Evolutionary conservation across 2,888 invertebrate genomes (phyloP).

Genomic region (Eurytoma californica): DNA sequence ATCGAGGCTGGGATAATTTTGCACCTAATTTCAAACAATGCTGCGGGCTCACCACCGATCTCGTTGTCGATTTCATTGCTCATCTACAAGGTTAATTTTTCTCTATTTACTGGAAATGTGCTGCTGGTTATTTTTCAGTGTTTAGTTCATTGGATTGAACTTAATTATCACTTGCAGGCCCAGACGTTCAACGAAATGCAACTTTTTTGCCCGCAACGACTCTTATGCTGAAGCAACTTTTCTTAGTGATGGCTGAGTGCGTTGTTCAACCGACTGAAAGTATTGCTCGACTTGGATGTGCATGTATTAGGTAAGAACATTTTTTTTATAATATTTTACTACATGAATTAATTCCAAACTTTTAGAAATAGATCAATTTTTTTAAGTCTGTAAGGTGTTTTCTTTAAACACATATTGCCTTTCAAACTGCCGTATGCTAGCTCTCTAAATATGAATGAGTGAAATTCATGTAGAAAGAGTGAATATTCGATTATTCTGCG

Average conservation of each 20-base stretch:
- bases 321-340: background rate
- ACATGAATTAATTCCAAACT: no score
- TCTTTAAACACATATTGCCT: no score
- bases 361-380: no score
- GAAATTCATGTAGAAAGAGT: no score
- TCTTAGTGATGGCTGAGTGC: slow-evolving; percentile 92
- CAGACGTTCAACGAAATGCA: slow-evolving; percentile 67
- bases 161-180: slow-evolving; percentile 58
- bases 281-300: slow-evolving; percentile 92
- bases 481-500: no score
- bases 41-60: slow-evolving; percentile 93
- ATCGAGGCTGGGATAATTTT: slow-evolving; percentile 84
- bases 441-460: no score
- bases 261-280: slow-evolving; percentile 92
- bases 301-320: slow-evolving; percentile 83
- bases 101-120: background rate
- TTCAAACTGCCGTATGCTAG: no score
- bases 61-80: slow-evolving; percentile 90
- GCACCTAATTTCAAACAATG: slow-evolving; percentile 96
- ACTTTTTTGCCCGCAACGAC: slow-evolving; percentile 76
- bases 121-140: background rate
- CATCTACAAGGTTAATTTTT: slow-evolving; percentile 80
- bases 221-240: slow-evolving; percentile 89
- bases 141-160: no score
- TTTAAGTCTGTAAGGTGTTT: no score